A percentile compares a stretch with the other conserved stretches of the same genome.
Evolutionary conservation across 2,888 invertebrate genomes (phyloP).

Genomic region (Melanargia galathea): DNA sequence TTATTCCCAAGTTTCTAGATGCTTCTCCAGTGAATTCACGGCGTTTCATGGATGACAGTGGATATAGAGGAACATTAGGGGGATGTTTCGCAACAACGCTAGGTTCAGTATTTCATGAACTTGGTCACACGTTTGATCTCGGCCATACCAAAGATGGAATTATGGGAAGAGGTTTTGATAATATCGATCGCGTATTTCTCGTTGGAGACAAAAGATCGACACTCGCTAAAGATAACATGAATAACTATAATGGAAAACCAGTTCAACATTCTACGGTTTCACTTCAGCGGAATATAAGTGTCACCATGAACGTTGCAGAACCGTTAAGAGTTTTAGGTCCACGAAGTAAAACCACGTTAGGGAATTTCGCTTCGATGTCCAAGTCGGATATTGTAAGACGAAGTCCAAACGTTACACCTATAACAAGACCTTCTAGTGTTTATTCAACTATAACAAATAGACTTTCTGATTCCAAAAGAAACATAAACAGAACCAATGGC

Average conservation of each 20-base stretch:
- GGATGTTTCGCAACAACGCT: conserved; percentile 95
- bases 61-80: conserved; percentile 92
- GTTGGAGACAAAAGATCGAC: conserved; percentile 78
- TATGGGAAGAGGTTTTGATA: conserved; percentile 95
- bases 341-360: conserved; percentile 77
- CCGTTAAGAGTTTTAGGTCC: conserved; percentile 76
- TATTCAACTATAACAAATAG: conserved; percentile 76
- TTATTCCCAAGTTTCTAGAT: conserved; percentile 80
- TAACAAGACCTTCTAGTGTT: conserved; percentile 77
- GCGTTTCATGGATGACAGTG: conserved; percentile 94
- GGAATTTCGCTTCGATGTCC: conserved; percentile 77
- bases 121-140: conserved; percentile 96
- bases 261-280: conserved; percentile 84
- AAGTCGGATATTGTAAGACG: conserved; percentile 73
- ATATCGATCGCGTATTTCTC: conserved; percentile 90
- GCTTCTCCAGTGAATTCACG: conserved; percentile 85
- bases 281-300: conserved; percentile 82
- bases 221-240: conserved; percentile 78
- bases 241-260: conserved; percentile 82
- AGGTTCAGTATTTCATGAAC: conserved; percentile 95
- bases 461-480: conserved; percentile 72
- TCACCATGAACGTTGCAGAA: conserved; percentile 84
- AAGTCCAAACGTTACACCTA: conserved; percentile 78
- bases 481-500: conserved; percentile 65
- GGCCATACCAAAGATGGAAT: conserved; percentile 95